Conservation (phyloP, 2,888 invertebrate species). For the Caenorhabditis zanzibari region DNA sequence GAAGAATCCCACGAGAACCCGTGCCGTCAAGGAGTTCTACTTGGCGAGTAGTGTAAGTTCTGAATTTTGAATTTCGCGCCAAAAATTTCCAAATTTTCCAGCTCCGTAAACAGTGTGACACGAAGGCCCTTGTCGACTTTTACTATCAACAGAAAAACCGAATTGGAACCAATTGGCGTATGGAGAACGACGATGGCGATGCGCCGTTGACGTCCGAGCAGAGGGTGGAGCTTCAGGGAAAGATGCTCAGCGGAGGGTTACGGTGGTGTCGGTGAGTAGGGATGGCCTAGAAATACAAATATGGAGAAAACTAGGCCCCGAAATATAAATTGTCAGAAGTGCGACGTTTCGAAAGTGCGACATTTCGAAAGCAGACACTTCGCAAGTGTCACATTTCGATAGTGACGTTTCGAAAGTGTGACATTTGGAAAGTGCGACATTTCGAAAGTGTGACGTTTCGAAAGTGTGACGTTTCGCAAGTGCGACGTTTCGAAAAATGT, state of each 20-base stretch:
- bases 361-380: no score
- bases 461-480: no score
- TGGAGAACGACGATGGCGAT: constrained; percentile 5
- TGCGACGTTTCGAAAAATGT: not conserved
- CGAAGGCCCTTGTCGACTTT: constrained; percentile 22
- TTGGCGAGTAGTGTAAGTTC: constrained; percentile 12
- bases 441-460: no score
- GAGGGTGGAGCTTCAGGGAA: constrained; percentile 12
- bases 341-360: no score
- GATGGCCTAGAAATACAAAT: not conserved
- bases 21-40: constrained; percentile 15
- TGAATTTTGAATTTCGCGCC: not conserved
- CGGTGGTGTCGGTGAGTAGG: not conserved
- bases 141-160: constrained; percentile 50
- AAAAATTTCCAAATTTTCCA: not conserved
- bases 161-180: constrained; percentile 20
- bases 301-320: no score
- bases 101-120: constrained; percentile 6
- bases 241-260: not conserved
- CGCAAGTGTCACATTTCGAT: no score
- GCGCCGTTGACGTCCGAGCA: constrained; percentile 12
- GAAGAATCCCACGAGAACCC: not conserved
- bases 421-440: no score
- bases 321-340: no score
- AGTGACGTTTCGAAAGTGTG: no score